A percentile compares a stretch with the other conserved stretches of the same genome.
Evolutionary conservation across 2,113 vertebrate species (phyloP).

Genomic region (Erythrocebus patas): DNA sequence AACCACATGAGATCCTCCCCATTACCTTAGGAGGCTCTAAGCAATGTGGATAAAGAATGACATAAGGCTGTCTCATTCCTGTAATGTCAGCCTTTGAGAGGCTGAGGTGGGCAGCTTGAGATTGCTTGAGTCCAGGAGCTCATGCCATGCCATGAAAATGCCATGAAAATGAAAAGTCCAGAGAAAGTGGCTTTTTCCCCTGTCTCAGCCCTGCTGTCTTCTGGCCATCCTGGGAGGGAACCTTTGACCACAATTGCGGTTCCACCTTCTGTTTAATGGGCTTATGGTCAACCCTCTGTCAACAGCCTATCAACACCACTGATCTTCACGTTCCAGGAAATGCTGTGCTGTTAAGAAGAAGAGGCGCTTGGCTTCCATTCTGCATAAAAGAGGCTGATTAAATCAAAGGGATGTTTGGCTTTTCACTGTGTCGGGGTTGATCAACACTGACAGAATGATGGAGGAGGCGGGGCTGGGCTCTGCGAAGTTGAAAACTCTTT

Average conservation of each 20-base stretch:
- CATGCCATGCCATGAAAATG: fast-evolving
- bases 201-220: neutral
- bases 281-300: slow-evolving; percentile 48
- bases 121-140: too few relatives aligned
- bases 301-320: slow-evolving; percentile 39
- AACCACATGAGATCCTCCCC: neutral
- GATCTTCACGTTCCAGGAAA: slow-evolving; percentile 67
- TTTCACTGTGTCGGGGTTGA: slow-evolving; percentile 21
- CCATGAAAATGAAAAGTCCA: neutral
- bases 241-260: slow-evolving; percentile 9
- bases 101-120: too few relatives aligned
- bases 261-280: slow-evolving; percentile 37
- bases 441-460: neutral
- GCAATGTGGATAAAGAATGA: neutral
- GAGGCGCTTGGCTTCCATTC: slow-evolving; percentile 57
- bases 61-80: too few relatives aligned
- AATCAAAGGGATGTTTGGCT: slow-evolving; percentile 28
- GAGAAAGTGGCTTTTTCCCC: neutral
- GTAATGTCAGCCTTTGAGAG: too few relatives aligned
- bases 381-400: slow-evolving; percentile 58
- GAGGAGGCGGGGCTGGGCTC: neutral
- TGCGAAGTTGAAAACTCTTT: neutral
- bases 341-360: slow-evolving; percentile 35
- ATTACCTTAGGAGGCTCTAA: too few relatives aligned
- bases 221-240: neutral